Conservation (phyloP, 1,140 invertebrate species). For the Amphibalanus amphitrite region DNA sequence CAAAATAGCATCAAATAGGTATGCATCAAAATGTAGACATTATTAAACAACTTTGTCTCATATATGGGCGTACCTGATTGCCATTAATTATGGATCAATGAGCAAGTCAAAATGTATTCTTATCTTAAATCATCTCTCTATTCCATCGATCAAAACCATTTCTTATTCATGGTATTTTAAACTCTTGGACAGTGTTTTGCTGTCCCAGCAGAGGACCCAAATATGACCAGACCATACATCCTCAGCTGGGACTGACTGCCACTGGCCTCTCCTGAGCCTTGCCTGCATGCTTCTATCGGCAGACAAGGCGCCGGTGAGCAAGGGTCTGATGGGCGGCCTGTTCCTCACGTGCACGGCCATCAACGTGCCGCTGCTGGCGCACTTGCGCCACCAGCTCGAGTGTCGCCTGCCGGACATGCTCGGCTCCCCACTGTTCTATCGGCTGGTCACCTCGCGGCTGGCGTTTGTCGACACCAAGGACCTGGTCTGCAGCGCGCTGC, state of each 20-base stretch:
- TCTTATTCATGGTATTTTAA: too few relatives aligned
- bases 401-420: conserved; percentile 24
- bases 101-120: too few relatives aligned
- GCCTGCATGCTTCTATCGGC: conserved; percentile 20
- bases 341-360: conserved; percentile 31
- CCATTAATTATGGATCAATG: too few relatives aligned
- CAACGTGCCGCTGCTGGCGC: conserved; percentile 29
- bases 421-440: conserved; percentile 28
- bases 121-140: too few relatives aligned
- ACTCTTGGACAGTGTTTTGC: too few relatives aligned
- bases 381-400: conserved; percentile 26
- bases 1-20: too few relatives aligned
- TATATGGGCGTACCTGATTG: too few relatives aligned
- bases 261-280: too few relatives aligned
- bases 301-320: conserved; percentile 33
- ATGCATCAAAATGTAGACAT: too few relatives aligned
- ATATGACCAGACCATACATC: neutral
- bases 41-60: too few relatives aligned
- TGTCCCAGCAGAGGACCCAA: neutral
- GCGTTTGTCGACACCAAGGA: conserved; percentile 36
- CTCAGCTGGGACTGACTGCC: too few relatives aligned
- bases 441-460: conserved; percentile 29
- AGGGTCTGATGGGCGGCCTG: conserved; percentile 29
- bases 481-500: conserved; percentile 31
- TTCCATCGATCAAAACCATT: too few relatives aligned